Evolutionary conservation across 2,888 invertebrate genomes (phyloP).

Genomic region (Melipona beecheii): DNA sequence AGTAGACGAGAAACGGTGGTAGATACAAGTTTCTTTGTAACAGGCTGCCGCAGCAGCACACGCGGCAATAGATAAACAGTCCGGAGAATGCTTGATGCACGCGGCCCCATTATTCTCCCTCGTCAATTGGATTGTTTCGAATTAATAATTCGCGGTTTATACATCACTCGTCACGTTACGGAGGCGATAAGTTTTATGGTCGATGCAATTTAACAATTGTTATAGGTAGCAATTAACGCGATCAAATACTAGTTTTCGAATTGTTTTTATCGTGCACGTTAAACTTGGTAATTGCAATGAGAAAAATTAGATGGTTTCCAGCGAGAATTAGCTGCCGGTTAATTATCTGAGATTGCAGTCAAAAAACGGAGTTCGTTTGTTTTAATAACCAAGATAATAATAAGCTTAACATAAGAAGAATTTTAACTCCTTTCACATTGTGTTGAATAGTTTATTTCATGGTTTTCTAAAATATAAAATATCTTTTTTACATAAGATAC

Average conservation of each 20-base stretch:
- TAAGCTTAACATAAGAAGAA: not conserved
- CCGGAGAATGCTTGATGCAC: constrained; percentile 41
- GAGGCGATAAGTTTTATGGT: not conserved
- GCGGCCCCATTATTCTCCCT: constrained; percentile 48
- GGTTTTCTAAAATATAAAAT: no score
- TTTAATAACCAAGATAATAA: not conserved
- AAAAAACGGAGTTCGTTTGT: not conserved
- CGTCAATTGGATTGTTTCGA: constrained; percentile 48
- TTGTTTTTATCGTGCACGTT: constrained; percentile 14
- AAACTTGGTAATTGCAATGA: not conserved
- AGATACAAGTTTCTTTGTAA: constrained; percentile 20
- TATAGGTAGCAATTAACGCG: constrained; percentile 27
- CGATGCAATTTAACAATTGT: constrained; percentile 22
- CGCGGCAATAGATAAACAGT: constrained; percentile 57
- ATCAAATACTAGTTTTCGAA: not conserved
- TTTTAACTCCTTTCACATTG: no score
- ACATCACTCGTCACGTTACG: not conserved
- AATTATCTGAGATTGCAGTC: not conserved
- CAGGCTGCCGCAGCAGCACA: constrained; percentile 34
- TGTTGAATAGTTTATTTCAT: no score
- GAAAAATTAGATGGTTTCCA: not conserved
- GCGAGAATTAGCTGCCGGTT: not conserved
- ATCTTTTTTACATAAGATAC: no score
- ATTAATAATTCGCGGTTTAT: constrained; percentile 52
- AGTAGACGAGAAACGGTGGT: constrained; percentile 16